Evolutionary conservation across 2,113 vertebrate species (phyloP), one percentile per base, ranked within the genome.

Genomic region (Seriola quinqueradiata): DNA sequence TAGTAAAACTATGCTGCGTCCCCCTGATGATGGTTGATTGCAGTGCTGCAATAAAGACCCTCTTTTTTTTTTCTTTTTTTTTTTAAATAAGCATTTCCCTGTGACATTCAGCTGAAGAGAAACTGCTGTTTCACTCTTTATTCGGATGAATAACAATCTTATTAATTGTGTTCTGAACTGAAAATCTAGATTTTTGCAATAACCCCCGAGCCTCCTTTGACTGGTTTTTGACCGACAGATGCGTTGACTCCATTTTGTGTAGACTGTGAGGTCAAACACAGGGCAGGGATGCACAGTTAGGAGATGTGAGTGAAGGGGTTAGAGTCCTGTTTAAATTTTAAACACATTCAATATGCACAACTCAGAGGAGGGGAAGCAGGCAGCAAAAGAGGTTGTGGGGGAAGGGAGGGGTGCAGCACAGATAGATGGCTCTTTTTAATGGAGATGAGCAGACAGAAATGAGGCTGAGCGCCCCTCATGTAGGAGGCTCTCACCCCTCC

Each of bases 301-400:
- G 40, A 34, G 44, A 69, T 0, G 59, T 23, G 61, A 58, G 21
- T 4, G 46, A 82, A 57, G 76, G 76, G 70, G 54, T 81, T 42
- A 50, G 69, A 75, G 77, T 80, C 70, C 38, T 75, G 67, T 89
- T 90, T 78, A 88, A 87, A 83, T 69, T 82, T 87, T 85, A 90
- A 92, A 91, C 63, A 59, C 65, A 63, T 83, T 76, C 69, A 81
- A 66, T 77, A 77, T 83, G 75, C 83, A 87, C 25, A 8, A 70
- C 48, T 76, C 32, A 66, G 68, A 70, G 55, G 34, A 50, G 34
- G 50, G 46, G 40, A 48, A 46, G 52, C 38, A 61, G 60, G 48
- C 25, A 36, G 59, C 32, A 46, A 34, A 58, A 5, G 67, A 32
- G 66, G 44, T 1, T 75, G 25, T 21, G 42, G 52, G 57, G 61